Conservation (phyloP, 92 coral and sea anemone genomes). For the Parazoanthus swiftii region DNA sequence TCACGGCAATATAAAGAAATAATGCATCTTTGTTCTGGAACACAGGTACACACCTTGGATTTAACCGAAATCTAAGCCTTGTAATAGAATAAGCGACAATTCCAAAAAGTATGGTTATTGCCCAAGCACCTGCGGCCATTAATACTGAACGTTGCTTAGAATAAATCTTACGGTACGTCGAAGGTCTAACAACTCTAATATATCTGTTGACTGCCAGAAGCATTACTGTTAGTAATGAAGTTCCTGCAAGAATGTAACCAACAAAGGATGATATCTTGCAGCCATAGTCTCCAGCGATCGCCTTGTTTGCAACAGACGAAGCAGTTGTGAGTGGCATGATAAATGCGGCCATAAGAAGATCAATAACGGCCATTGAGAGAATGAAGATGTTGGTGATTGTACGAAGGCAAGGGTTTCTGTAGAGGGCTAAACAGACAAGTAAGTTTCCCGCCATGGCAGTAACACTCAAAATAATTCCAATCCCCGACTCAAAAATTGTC, state of each 20-base stretch:
- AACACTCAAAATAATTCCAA: background rate
- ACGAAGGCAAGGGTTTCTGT: background rate
- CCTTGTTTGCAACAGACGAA: background rate
- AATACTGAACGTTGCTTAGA: background rate
- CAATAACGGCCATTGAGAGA: background rate
- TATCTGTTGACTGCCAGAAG: background rate
- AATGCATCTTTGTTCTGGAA: background rate
- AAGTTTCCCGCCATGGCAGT: background rate
- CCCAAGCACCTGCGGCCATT: background rate
- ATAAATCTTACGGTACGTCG: background rate
- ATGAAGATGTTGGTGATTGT: slow-evolving; percentile 1
- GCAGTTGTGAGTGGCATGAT: background rate
- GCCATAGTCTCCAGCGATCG: background rate
- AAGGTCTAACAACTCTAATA: background rate
- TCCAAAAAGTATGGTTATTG: background rate
- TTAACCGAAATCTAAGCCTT: background rate
- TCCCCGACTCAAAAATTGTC: background rate
- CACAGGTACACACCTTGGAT: background rate
- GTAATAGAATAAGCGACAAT: background rate
- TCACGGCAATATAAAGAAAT: background rate
- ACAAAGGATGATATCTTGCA: background rate
- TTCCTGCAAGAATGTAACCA: background rate
- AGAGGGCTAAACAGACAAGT: background rate
- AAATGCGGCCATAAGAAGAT: background rate
- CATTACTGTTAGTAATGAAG: background rate